Percentiles rank a stretch among this genome's conserved stretches.
These are phyloP conservation scores for Ochlodes sylvanus DNA, from an alignment of 2,888 invertebrate genomes.

Conservation along the genomic window DNA sequence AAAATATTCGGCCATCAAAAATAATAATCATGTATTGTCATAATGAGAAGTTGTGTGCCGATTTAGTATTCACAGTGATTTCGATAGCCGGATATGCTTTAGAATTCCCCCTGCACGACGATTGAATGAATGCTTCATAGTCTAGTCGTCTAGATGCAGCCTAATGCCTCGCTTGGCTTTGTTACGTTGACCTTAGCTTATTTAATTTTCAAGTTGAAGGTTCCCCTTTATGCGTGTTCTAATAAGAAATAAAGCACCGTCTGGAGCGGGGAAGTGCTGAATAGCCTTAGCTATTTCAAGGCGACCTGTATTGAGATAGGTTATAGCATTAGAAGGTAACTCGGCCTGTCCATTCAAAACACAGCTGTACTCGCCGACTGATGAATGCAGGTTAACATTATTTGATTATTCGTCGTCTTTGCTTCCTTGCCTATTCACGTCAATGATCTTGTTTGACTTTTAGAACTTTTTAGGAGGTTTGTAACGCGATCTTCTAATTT, in stretches of 20 bases:
- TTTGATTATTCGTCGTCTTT: slow-evolving; percentile 2
- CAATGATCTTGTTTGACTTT: slow-evolving; percentile 41
- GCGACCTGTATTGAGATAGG: slow-evolving; percentile 79
- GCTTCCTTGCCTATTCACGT: slow-evolving; percentile 29
- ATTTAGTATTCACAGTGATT: slow-evolving; percentile 29
- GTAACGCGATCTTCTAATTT: slow-evolving; percentile 35
- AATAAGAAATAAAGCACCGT: slow-evolving; percentile 62
- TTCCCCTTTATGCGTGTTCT: slow-evolving; percentile 64
- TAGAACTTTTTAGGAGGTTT: slow-evolving; percentile 31
- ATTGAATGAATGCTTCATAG: slow-evolving; percentile 55
- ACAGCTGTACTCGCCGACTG: slow-evolving; percentile 62
- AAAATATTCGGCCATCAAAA: slow-evolving; percentile 4
- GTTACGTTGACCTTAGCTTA: slow-evolving; percentile 75
- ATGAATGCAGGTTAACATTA: slow-evolving; percentile 48
- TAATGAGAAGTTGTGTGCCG: slow-evolving; percentile 14
- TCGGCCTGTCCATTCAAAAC: slow-evolving; percentile 65
- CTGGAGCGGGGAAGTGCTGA: slow-evolving; percentile 66
- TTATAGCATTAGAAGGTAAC: slow-evolving; percentile 68
- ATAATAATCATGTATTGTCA: slow-evolving; percentile 13
- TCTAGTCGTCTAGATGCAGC: slow-evolving; percentile 77
- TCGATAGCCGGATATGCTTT: slow-evolving; percentile 51
- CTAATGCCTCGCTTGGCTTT: slow-evolving; percentile 60
- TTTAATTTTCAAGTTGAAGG: slow-evolving; percentile 80
- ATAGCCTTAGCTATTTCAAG: slow-evolving; percentile 70
- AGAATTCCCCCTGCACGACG: slow-evolving; percentile 55